phyloP scores from a whole-genome alignment of 2,888 invertebrate species.

The Diadromus collaris region DNA sequence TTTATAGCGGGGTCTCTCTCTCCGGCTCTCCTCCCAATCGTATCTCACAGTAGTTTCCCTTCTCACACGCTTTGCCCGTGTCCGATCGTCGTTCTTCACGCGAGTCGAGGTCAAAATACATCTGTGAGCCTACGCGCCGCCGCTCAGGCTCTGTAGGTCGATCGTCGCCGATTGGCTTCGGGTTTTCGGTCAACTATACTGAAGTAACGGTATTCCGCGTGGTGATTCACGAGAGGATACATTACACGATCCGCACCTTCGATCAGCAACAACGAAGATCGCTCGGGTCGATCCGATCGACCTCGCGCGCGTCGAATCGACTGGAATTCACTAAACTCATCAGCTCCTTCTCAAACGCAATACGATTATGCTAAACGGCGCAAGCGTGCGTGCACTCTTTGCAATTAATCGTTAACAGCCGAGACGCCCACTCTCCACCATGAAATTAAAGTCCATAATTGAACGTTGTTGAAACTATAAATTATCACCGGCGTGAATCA shows the following conservation, averaged over 20 bases:
- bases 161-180: conserved; percentile 40
- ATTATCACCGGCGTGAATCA: not conserved
- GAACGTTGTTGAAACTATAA: not conserved
- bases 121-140: conserved; percentile 12
- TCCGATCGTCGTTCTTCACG: conserved; percentile 25
- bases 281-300: conserved; percentile 24
- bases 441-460: conserved; percentile 26
- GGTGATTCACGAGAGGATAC: conserved; percentile 34
- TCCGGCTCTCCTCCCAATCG: conserved; percentile 23
- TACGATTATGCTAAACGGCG: not conserved
- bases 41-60: conserved; percentile 34
- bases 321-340: conserved; percentile 15
- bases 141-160: conserved; percentile 46
- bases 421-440: not conserved
- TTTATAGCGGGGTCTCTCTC: conserved; percentile 53
- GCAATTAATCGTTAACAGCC: not conserved
- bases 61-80: conserved; percentile 30
- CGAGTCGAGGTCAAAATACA: conserved; percentile 45
- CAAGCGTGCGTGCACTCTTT: not conserved
- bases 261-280: conserved; percentile 28
- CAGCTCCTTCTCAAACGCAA: not conserved
- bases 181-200: conserved; percentile 47
- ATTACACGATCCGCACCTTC: conserved; percentile 14
- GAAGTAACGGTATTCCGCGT: conserved; percentile 48
- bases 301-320: not conserved